These are phyloP conservation scores for Cheilosia pagana DNA, from an alignment of 2,888 invertebrate genomes.

Conservation along the genomic window DNA sequence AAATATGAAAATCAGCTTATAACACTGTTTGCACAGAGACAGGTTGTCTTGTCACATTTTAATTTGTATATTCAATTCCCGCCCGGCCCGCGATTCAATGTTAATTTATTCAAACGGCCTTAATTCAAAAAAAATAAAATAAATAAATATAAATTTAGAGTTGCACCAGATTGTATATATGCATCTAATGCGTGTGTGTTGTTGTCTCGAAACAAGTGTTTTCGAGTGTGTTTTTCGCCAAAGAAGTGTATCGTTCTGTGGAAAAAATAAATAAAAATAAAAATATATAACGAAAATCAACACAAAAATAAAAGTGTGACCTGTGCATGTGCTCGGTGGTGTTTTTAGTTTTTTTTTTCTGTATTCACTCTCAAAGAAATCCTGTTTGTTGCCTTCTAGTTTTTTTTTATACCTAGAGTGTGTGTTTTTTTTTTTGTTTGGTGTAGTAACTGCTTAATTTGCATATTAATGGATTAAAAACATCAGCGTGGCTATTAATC, in stretches of 20 bases:
- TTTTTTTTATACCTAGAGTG: conserved; percentile 5
- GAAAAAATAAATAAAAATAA: conserved; percentile 13
- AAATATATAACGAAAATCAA: conserved; percentile 5
- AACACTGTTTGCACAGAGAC: conserved; percentile 45
- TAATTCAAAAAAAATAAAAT: conserved; percentile 34
- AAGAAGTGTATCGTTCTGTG: conserved; percentile 17
- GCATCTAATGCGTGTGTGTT: conserved; percentile 20
- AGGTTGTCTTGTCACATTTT: conserved; percentile 48
- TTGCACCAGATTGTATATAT: neutral
- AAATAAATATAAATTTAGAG: conserved; percentile 38
- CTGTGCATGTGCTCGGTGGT: conserved; percentile 35
- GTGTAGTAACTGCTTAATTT: conserved; percentile 59
- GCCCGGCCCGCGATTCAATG: conserved; percentile 50
- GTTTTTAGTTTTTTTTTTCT: conserved; percentile 24
- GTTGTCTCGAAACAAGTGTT: conserved; percentile 32
- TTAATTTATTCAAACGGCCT: conserved; percentile 66
- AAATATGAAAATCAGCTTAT: conserved; percentile 26
- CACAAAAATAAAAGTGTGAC: conserved; percentile 21
- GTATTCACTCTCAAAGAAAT: conserved; percentile 27
- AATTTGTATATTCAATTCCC: conserved; percentile 9
- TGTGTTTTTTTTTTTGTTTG: conserved; percentile 1
- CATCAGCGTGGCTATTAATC: conserved; percentile 68
- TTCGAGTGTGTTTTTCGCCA: conserved; percentile 11
- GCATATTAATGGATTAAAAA: conserved; percentile 74
- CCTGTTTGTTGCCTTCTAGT: conserved; percentile 54